phyloP scores from a whole-genome alignment of 2,888 invertebrate genomes.

The Chloroclysta siterata region DNA sequence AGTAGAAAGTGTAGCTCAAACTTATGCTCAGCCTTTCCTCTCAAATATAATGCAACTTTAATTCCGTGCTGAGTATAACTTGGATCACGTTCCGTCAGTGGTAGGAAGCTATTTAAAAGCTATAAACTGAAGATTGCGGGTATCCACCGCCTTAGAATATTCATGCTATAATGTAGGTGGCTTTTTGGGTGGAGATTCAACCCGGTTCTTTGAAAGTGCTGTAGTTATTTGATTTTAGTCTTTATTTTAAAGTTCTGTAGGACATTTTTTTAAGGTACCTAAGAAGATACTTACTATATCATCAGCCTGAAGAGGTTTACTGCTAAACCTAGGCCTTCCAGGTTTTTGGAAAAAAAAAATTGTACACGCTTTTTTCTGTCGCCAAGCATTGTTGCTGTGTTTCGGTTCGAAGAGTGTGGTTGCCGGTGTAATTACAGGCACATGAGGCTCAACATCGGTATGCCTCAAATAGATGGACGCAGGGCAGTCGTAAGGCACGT shows the following conservation, averaged over 20 bases:
- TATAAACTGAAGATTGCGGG: conserved; percentile 46
- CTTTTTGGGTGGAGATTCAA: conserved; percentile 22
- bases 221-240: conserved; percentile 6
- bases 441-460: too few species aligned
- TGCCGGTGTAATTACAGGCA: too few species aligned
- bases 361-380: too few species aligned
- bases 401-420: too few species aligned
- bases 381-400: too few species aligned
- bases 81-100: conserved; percentile 41
- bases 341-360: too few species aligned
- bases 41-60: conserved; percentile 37
- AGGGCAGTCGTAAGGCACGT: too few species aligned
- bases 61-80: conserved; percentile 38
- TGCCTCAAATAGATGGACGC: too few species aligned
- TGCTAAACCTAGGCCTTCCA: too few species aligned
- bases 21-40: conserved; percentile 17
- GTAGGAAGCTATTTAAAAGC: conserved; percentile 47
- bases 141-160: conserved; percentile 32
- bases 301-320: too few species aligned
- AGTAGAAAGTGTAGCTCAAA: conserved; percentile 14
- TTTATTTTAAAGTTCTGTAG: not conserved
- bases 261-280: not conserved
- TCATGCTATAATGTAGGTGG: conserved; percentile 31
- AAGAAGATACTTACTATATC: too few species aligned
- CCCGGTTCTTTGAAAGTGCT: conserved; percentile 13